These are phyloP conservation scores for Abrostola triplasia DNA, from an alignment of 2,888 invertebrate genomes.

Conservation along the genomic window DNA sequence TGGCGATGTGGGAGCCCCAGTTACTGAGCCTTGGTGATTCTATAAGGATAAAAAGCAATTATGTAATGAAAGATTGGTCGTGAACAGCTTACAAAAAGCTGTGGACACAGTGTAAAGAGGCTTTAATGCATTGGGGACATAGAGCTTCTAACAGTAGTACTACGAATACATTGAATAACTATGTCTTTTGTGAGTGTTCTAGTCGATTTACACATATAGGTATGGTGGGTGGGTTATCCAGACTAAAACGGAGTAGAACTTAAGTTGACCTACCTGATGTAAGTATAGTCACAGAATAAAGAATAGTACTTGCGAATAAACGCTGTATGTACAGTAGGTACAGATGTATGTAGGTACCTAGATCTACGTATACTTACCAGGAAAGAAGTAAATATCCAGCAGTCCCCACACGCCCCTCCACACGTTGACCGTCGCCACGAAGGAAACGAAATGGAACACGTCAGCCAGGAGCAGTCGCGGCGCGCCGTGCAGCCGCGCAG, in stretches of 20 bases:
- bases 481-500: constrained; percentile 90
- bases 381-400: constrained; percentile 93
- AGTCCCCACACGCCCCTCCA: constrained; percentile 96
- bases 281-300: too few species aligned
- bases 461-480: constrained; percentile 92
- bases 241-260: too few species aligned
- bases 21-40: constrained; percentile 92
- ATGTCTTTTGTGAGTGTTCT: too few species aligned
- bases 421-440: constrained; percentile 94
- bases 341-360: not conserved
- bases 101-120: too few species aligned
- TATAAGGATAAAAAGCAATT: constrained; percentile 63
- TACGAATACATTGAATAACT: too few species aligned
- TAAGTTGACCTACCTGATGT: too few species aligned
- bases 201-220: too few species aligned
- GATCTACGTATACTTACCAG: constrained; percentile 88
- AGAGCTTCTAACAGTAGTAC: too few species aligned
- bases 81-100: not conserved
- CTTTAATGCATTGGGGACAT: too few species aligned
- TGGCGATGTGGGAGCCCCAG: constrained; percentile 93
- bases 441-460: constrained; percentile 92
- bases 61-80: not conserved
- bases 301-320: too few species aligned
- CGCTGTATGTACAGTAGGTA: too few species aligned
- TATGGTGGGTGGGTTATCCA: too few species aligned